Conservation (phyloP, 1,140 invertebrate species). For the Cyclina sinensis region DNA sequence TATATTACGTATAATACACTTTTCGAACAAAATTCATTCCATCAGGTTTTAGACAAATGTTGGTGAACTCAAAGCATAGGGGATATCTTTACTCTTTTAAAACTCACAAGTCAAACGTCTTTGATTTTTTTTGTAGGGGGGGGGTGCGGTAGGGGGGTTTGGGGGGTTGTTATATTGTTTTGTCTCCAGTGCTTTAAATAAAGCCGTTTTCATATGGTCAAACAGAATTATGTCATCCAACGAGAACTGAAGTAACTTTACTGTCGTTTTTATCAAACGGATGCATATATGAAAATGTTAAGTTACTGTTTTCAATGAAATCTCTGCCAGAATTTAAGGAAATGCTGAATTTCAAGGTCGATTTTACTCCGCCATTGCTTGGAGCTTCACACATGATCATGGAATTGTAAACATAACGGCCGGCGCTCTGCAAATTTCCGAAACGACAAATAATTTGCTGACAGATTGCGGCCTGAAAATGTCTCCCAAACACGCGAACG, state of each 20-base stretch:
- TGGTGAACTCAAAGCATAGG: too few relatives aligned
- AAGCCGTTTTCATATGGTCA: too few relatives aligned
- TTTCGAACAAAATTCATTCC: too few relatives aligned
- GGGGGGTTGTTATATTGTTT: too few relatives aligned
- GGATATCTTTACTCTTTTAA: too few relatives aligned
- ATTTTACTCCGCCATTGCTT: not conserved
- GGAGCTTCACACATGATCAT: slow-evolving; percentile 43
- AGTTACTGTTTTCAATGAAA: not conserved
- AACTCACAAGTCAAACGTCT: too few relatives aligned
- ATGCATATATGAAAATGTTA: slow-evolving; percentile 15
- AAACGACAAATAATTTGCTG: slow-evolving; percentile 67
- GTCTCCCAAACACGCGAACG: slow-evolving; percentile 70
- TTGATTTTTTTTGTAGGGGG: too few relatives aligned
- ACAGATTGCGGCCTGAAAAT: slow-evolving; percentile 70
- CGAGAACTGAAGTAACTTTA: not conserved
- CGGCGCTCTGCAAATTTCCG: slow-evolving; percentile 36
- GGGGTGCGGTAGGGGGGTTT: too few relatives aligned
- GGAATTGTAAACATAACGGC: slow-evolving; percentile 63
- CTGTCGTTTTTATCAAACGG: not conserved
- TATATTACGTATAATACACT: too few relatives aligned
- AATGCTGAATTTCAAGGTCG: not conserved
- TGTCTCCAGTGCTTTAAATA: too few relatives aligned
- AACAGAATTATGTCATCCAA: too few relatives aligned
- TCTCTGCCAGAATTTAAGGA: slow-evolving; percentile 2
- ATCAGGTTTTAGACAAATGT: too few relatives aligned